Base-by-base conservation (phyloP, 2,797 vertebrate genomes). In the Cryptoblepharus egeriae region DNA sequence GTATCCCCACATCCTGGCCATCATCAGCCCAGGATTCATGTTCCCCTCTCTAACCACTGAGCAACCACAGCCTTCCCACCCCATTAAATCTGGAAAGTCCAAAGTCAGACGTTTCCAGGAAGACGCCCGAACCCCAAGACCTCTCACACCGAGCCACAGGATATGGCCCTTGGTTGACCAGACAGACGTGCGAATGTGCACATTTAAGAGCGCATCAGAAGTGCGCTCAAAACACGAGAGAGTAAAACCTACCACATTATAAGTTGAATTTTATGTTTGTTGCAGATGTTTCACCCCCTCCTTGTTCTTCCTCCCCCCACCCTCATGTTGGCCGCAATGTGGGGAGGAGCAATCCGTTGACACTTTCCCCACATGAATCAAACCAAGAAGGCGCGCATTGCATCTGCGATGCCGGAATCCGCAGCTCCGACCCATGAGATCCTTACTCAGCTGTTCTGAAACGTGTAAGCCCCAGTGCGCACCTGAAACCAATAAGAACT, bases 381-480 rank as follows among this genome's bases (percentile, higher is more conserved):
- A 81, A 81, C 67, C 60, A 30, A 82, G 45, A 72, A 55, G 8
- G 32, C 30, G 26, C 79, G n/a, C 74, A 32, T 52, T 1, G 37
- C 79, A 28, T 26, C 26, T 13, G 9, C 7, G 20, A 30, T 4
- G 13, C 5, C 11, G 2, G 70, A 16, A 26, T 22, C 6, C 32
- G 3, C 35, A 13, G 32, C 45, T n/a, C 64, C 80, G 75, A 39
- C 70, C 30, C 32, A 1, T 18, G 22, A 5, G 8, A 4, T 2
- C 5, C 55, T 71, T 83, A 78, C 88, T 90, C 92, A 93, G 89
- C 90, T 85, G 89, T 81, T 90, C 52, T 1, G 11, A 5, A 3
- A 20, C 6, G 3, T 26, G 5, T 10, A 26, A 13, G 12, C 85
- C 82, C 86, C 88, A n/a, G 7, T 7, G 20, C 39, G 8, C 2